These are phyloP conservation scores for Germaria angustata DNA, from an alignment of 2,888 invertebrate species.

Conservation along the genomic window DNA sequence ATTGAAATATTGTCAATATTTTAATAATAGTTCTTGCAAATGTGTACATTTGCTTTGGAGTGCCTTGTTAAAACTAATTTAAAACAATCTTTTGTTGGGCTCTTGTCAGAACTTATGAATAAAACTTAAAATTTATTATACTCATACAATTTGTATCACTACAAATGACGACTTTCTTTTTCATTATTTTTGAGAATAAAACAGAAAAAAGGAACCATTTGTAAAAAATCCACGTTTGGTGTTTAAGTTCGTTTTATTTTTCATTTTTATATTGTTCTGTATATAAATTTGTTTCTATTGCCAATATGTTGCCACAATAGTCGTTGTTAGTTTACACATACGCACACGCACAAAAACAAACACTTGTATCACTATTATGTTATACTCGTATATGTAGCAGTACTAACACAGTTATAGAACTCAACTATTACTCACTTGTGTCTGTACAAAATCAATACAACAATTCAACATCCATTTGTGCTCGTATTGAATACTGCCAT, in stretches of 20 bases:
- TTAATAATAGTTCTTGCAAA: background rate
- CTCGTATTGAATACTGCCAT: background rate
- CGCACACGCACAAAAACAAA: background rate
- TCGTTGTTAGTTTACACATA: background rate
- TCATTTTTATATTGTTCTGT: constrained; percentile 22
- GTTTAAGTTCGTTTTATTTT: constrained; percentile 40
- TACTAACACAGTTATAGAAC: constrained; percentile 35
- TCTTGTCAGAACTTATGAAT: constrained; percentile 12
- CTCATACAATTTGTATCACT: background rate
- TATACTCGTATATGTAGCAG: background rate
- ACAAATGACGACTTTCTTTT: background rate
- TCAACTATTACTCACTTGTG: background rate
- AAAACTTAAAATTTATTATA: constrained; percentile 1
- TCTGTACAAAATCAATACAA: background rate
- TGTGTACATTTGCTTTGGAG: constrained; percentile 5
- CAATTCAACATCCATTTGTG: background rate
- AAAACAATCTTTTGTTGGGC: constrained; percentile 16
- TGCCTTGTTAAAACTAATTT: background rate
- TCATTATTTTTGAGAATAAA: background rate
- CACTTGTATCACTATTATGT: background rate
- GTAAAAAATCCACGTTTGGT: constrained; percentile 52
- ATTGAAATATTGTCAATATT: background rate
- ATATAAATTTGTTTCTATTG: constrained; percentile 40
- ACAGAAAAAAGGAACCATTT: constrained; percentile 10
- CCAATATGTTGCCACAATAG: constrained; percentile 59